Percentiles rank a stretch among this genome's conserved stretches.
phyloP scores from a whole-genome alignment of 92 coral and sea anemone species.

The Zoanthus gigantus region DNA sequence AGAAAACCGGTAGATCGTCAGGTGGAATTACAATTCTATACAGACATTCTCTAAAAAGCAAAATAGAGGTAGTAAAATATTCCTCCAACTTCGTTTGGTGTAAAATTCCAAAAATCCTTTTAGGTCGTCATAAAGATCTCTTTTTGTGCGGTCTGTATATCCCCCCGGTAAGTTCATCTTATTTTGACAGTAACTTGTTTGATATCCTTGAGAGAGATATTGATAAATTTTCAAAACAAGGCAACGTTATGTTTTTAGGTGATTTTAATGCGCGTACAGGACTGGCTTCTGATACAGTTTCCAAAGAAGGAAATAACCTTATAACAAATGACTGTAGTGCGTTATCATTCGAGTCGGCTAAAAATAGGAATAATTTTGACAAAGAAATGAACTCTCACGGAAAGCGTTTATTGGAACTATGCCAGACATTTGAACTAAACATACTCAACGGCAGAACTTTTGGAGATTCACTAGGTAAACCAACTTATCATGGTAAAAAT shows the following conservation, averaged over 20 bases:
- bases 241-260: conserved; percentile 27
- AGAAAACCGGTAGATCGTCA: conserved; percentile 31
- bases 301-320: conserved; percentile 52
- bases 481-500: conserved; percentile 48
- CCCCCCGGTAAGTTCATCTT: too few species aligned
- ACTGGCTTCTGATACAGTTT: conserved; percentile 29
- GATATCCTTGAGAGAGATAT: too few species aligned
- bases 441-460: conserved; percentile 54
- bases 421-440: conserved; percentile 50
- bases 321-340: conserved; percentile 37
- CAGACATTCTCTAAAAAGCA: conserved; percentile 27
- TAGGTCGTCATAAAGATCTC: conserved; percentile 34
- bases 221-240: too few species aligned
- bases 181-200: too few species aligned
- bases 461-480: conserved; percentile 60
- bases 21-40: conserved; percentile 45
- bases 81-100: conserved; percentile 48
- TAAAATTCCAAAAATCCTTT: conserved; percentile 22
- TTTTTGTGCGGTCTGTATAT: conserved; percentile 36
- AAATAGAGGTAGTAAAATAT: conserved; percentile 16
- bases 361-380: conserved; percentile 54
- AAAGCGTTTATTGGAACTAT: conserved; percentile 58
- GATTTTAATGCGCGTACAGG: conserved; percentile 58
- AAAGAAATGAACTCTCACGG: conserved; percentile 54
- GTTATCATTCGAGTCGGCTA: conserved; percentile 14